phyloP scores from a whole-genome alignment of 2,797 vertebrate genomes.

The Syngnathus acus region DNA sequence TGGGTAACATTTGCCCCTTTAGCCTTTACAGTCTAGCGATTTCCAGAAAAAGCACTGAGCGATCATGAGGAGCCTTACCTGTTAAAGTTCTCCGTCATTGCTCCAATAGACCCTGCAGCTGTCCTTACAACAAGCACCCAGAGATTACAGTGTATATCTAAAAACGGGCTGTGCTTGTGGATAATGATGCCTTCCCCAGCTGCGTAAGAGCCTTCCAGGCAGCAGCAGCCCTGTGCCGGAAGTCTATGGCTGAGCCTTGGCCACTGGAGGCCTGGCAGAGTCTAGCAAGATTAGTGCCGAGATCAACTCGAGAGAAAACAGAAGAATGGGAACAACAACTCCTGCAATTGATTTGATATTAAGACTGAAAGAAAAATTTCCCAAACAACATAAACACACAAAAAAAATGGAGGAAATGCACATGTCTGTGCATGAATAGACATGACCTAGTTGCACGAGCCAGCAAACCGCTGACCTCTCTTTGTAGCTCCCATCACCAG shows the following conservation, averaged over 20 bases:
- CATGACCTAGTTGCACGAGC: slow-evolving; percentile 48
- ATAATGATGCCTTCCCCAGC: slow-evolving; percentile 44
- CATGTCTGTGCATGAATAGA: slow-evolving; percentile 38
- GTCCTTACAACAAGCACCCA: slow-evolving; percentile 13
- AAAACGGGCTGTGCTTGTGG: slow-evolving; percentile 5
- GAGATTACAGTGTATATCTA: slow-evolving; percentile 20
- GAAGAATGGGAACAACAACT: not conserved
- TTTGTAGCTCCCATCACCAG: slow-evolving; percentile 32
- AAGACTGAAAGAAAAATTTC: not conserved
- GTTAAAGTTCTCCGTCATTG: not conserved
- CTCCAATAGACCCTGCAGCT: slow-evolving; percentile 9
- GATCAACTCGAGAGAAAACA: slow-evolving; percentile 5
- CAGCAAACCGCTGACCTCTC: slow-evolving; percentile 48
- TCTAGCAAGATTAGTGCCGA: slow-evolving; percentile 1
- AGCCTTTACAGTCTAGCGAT: slow-evolving; percentile 25
- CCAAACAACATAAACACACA: slow-evolving; percentile 10
- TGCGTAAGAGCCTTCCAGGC: not conserved
- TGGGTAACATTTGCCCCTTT: slow-evolving; percentile 40
- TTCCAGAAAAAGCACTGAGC: slow-evolving; percentile 31
- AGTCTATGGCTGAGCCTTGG: slow-evolving; percentile 28
- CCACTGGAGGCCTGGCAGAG: slow-evolving; percentile 4
- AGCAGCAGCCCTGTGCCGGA: slow-evolving; percentile 38
- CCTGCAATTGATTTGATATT: slow-evolving; percentile 3
- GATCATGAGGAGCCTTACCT: slow-evolving; percentile 48
- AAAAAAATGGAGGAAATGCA: slow-evolving; percentile 6